These are phyloP conservation scores for Pygmarrhopalites habei DNA, from an alignment of 1,140 invertebrate genomes.

Conservation along the genomic window DNA sequence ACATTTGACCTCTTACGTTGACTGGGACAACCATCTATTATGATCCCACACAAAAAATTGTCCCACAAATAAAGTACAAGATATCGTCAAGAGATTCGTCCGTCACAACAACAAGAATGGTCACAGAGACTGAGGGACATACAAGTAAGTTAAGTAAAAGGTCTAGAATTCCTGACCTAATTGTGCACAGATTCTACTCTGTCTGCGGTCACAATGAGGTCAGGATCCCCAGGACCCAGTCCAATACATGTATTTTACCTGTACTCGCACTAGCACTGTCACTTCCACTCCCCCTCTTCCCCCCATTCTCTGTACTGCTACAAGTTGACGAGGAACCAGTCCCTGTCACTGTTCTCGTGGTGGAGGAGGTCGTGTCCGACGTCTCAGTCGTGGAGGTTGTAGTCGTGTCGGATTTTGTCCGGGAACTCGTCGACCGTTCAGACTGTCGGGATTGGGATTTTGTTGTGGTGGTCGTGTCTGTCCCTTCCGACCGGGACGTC, in stretches of 20 bases:
- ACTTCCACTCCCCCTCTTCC: slow-evolving; percentile 8
- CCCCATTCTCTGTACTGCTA: slow-evolving; percentile 19
- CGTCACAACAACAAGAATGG: too few species aligned
- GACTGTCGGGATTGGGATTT: slow-evolving; percentile 26
- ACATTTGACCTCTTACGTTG: slow-evolving; percentile 12
- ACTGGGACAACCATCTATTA: neutral
- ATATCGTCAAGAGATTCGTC: too few species aligned
- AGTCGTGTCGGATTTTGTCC: slow-evolving; percentile 17
- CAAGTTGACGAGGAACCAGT: slow-evolving; percentile 20
- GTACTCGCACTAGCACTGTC: neutral
- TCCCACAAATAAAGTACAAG: too few species aligned
- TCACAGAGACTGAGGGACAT: too few species aligned
- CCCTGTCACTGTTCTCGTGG: slow-evolving; percentile 14
- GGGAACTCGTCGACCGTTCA: slow-evolving; percentile 16
- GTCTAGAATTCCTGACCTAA: too few species aligned
- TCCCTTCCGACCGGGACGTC: slow-evolving; percentile 25
- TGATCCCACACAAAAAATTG: too few species aligned
- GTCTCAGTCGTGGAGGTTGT: slow-evolving; percentile 22
- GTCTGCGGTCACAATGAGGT: too few species aligned
- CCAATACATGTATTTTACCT: too few species aligned
- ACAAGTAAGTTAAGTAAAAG: too few species aligned
- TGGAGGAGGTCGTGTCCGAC: slow-evolving; percentile 14
- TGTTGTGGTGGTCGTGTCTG: slow-evolving; percentile 25
- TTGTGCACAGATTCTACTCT: too few species aligned
- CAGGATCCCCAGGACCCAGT: too few species aligned